phyloP scores from a whole-genome alignment of 2,113 vertebrate genomes.

The Muntiacus reevesi region DNA sequence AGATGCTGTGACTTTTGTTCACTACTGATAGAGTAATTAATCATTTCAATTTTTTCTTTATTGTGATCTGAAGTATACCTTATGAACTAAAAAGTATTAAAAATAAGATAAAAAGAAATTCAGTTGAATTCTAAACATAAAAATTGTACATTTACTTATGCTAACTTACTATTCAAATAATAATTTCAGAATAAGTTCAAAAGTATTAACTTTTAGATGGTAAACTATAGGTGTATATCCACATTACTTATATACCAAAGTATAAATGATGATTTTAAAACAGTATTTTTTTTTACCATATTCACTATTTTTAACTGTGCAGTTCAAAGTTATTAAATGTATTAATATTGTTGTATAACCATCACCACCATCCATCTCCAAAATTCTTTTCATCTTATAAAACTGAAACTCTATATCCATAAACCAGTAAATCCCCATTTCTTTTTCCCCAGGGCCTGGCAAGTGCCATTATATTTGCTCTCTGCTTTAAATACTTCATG shows the following conservation, averaged over 20 bases:
- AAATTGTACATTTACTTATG: neutral
- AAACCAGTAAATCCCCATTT: neutral
- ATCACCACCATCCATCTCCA: neutral
- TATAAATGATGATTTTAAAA: neutral
- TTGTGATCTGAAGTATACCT: neutral
- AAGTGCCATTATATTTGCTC: neutral
- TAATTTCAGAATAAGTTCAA: neutral
- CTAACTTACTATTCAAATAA: neutral
- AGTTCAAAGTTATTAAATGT: neutral
- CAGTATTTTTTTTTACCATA: neutral
- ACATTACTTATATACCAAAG: neutral
- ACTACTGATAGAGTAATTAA: slow-evolving; percentile 19
- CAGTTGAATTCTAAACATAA: neutral
- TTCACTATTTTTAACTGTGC: neutral
- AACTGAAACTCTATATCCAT: neutral
- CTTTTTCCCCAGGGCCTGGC: neutral
- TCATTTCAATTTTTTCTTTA: slow-evolving; percentile 35
- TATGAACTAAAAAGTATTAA: neutral
- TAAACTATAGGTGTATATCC: neutral
- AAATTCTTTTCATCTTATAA: neutral
- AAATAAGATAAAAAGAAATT: neutral
- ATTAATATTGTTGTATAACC: neutral
- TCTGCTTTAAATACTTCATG: neutral
- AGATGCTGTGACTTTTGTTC: slow-evolving; percentile 16
- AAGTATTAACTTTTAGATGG: neutral